Percentiles rank a stretch among this genome's conserved stretches.
phyloP scores from a whole-genome alignment of 2,888 invertebrate species.

The Phengaris alcon region DNA sequence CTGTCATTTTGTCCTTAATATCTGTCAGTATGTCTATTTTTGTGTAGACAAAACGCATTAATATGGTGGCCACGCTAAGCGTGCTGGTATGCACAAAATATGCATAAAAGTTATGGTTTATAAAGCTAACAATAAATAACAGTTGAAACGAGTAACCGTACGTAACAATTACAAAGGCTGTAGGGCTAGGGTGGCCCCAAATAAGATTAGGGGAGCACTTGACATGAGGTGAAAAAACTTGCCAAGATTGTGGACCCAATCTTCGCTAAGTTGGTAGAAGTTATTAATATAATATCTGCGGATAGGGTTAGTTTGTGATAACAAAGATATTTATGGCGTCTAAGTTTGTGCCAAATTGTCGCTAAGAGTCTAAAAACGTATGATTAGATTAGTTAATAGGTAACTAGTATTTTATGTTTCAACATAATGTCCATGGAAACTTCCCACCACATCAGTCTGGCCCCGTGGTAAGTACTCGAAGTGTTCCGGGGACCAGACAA shows the following conservation, averaged over 20 bases:
- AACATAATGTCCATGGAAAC: too few species aligned
- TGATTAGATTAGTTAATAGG: too few species aligned
- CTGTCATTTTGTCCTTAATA: too few species aligned
- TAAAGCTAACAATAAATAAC: conserved; percentile 15
- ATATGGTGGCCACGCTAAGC: too few species aligned
- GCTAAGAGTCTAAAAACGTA: too few species aligned
- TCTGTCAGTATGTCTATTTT: too few species aligned
- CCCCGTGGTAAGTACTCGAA: too few species aligned
- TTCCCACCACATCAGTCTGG: too few species aligned
- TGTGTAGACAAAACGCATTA: too few species aligned
- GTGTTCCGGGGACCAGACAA: too few species aligned
- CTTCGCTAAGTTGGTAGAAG: conserved; percentile 34
- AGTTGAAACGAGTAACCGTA: neutral
- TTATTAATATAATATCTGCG: neutral
- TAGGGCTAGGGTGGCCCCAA: neutral
- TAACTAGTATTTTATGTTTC: too few species aligned
- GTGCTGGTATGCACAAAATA: neutral
- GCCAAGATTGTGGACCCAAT: conserved; percentile 5
- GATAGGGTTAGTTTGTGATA: neutral
- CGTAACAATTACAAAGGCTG: conserved; percentile 24
- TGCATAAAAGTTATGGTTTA: neutral
- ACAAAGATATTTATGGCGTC: neutral
- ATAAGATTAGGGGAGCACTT: conserved; percentile 1
- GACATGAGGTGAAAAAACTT: conserved; percentile 8
- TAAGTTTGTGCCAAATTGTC: too few species aligned